These are phyloP conservation scores for Desmodus rotundus DNA, from an alignment of 2,113 vertebrate species.

Conservation along the genomic window DNA sequence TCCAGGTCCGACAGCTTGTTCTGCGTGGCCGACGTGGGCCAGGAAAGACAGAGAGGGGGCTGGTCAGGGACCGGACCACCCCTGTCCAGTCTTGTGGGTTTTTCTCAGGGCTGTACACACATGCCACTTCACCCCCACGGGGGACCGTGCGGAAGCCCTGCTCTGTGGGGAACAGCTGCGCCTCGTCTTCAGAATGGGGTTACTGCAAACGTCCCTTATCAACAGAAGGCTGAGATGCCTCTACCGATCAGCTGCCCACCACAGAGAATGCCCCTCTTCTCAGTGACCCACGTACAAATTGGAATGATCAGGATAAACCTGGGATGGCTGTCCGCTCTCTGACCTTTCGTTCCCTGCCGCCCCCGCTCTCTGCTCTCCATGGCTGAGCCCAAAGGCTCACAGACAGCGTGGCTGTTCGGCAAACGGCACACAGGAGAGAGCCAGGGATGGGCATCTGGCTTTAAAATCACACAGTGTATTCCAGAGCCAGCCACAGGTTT, in stretches of 20 bases:
- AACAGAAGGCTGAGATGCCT: not conserved
- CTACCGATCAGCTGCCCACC: not conserved
- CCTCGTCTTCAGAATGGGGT: not conserved
- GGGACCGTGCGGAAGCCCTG: not conserved
- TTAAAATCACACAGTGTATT: not conserved
- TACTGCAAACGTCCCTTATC: not conserved
- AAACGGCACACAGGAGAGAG: not conserved
- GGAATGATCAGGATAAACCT: not conserved
- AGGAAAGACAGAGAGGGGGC: not conserved
- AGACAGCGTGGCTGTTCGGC: not conserved
- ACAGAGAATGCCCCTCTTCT: not conserved
- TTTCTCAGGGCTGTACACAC: not conserved
- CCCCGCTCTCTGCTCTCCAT: not conserved
- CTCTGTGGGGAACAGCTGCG: rapidly evolving
- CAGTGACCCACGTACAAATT: not conserved
- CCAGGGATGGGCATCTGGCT: not conserved
- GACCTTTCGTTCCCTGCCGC: not conserved
- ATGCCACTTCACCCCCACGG: too few relatives aligned
- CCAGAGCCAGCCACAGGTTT: not conserved
- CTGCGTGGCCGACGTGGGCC: conserved; percentile 67
- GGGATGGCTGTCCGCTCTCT: not conserved
- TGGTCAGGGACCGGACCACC: rapidly evolving
- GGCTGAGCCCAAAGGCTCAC: not conserved
- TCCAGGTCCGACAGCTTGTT: conserved; percentile 90
- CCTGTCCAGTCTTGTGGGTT: not conserved